These are phyloP conservation scores for Pogonophryne albipinna DNA, from an alignment of 2,797 vertebrate genomes.

Conservation along the genomic window DNA sequence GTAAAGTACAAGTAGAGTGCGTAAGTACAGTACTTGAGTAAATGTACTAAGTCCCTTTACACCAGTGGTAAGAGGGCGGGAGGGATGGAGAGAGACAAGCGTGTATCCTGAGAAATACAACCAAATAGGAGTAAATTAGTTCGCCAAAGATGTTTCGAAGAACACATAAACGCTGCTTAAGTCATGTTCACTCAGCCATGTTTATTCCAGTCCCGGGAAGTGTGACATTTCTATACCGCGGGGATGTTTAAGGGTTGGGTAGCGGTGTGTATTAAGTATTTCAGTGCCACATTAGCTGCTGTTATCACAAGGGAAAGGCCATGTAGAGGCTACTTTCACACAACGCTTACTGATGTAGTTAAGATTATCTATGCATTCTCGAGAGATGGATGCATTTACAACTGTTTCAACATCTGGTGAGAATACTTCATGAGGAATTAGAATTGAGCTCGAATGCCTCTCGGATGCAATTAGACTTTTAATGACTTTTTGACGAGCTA, in stretches of 20 bases:
- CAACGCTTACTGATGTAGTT: not conserved
- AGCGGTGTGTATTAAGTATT: not conserved
- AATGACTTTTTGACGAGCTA: not conserved
- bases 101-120: not conserved
- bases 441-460: not conserved
- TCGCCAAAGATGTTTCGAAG: not conserved
- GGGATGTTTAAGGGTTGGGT: not conserved
- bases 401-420: constrained; percentile 5
- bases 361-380: not conserved
- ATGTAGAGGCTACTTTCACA: constrained; percentile 1
- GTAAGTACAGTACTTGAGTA: too few species aligned
- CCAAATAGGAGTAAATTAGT: not conserved
- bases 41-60: too few species aligned
- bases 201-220: not conserved
- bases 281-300: not conserved
- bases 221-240: not conserved
- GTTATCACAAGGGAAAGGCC: not conserved
- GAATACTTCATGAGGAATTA: not conserved
- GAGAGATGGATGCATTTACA: constrained; percentile 2
- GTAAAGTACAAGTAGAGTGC: too few species aligned
- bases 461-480: constrained; percentile 5
- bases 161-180: not conserved
- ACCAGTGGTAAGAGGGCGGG: not conserved
- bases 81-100: too few species aligned
- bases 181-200: too few species aligned